A percentile compares a stretch with the other conserved stretches of the same genome.
Evolutionary conservation across 2,797 vertebrate species (phyloP).

Genomic region (Psittacula derbiana): DNA sequence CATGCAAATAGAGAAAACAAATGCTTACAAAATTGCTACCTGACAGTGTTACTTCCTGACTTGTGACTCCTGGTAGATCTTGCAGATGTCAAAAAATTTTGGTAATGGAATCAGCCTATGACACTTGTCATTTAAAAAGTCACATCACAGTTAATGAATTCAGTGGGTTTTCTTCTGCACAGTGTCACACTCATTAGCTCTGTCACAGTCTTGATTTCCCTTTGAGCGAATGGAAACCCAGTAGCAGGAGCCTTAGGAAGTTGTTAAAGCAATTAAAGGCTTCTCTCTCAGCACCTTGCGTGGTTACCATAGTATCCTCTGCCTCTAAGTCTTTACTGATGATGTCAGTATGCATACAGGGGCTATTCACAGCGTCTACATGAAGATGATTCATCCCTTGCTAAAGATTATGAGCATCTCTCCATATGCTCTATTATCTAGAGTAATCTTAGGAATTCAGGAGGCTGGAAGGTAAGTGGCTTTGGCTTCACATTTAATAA

Average conservation of each 20-base stretch:
- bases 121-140: slow-evolving; percentile 61
- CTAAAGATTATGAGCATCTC: slow-evolving; percentile 42
- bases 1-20: slow-evolving; percentile 30
- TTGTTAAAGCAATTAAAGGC: slow-evolving; percentile 84
- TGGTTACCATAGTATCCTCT: slow-evolving; percentile 85
- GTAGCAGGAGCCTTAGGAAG: slow-evolving; percentile 77
- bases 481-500: slow-evolving; percentile 15
- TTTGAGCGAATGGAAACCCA: slow-evolving; percentile 74
- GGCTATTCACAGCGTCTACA: slow-evolving; percentile 73
- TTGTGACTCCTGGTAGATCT: slow-evolving; percentile 18
- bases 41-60: slow-evolving; percentile 36
- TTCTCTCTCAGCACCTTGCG: slow-evolving; percentile 73
- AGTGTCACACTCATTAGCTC: slow-evolving; percentile 13
- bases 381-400: slow-evolving; percentile 71
- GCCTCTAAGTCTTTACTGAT: slow-evolving; percentile 74
- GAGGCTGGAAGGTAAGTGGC: slow-evolving; percentile 65
- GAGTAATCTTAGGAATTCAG: slow-evolving; percentile 29
- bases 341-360: slow-evolving; percentile 81
- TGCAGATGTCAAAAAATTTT: slow-evolving; percentile 41
- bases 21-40: slow-evolving; percentile 15
- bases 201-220: slow-evolving; percentile 73
- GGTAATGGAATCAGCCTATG: slow-evolving; percentile 32
- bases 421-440: slow-evolving; percentile 3
- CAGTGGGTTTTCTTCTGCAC: slow-evolving; percentile 17
- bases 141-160: slow-evolving; percentile 60